Percentiles rank a stretch among this genome's conserved stretches.
Evolutionary conservation across 92 coral and sea anemone genomes (phyloP).

Genomic region (Bergia sp.): DNA sequence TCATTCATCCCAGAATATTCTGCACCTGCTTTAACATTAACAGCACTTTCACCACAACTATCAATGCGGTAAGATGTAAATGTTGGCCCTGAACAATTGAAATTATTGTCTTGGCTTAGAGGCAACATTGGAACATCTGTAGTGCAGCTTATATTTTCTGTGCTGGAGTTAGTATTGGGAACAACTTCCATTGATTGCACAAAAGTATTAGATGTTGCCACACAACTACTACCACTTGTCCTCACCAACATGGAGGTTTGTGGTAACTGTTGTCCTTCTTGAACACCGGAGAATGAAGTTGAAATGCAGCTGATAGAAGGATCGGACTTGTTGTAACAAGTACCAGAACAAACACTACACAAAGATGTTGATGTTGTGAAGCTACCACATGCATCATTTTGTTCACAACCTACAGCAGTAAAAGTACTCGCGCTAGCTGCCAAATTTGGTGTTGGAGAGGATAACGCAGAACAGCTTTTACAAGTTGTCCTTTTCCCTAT

Average conservation of each 20-base stretch:
- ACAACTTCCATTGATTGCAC: not conserved
- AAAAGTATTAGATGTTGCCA: not conserved
- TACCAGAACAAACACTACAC: not conserved
- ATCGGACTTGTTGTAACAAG: not conserved
- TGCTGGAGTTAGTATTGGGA: not conserved
- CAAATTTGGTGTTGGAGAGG: not conserved
- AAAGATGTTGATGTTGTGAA: not conserved
- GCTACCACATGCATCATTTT: not conserved
- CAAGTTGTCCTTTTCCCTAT: not conserved
- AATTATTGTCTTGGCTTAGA: not conserved
- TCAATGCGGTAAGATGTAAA: not conserved
- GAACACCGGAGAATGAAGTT: not conserved
- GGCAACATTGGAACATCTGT: not conserved
- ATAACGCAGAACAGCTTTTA: not conserved
- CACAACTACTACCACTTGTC: not conserved
- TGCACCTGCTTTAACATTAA: constrained; percentile 1
- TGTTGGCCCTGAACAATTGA: not conserved
- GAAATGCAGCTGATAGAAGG: not conserved
- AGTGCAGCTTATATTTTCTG: not conserved
- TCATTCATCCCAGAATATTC: not conserved
- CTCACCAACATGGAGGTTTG: not conserved
- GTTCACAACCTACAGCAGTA: not conserved
- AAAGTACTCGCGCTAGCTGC: not conserved
- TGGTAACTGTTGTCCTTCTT: not conserved
- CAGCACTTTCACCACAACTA: not conserved